Evolutionary conservation across 2,797 vertebrate species (phyloP).

Genomic region (Chlorospingus semifuscus): DNA sequence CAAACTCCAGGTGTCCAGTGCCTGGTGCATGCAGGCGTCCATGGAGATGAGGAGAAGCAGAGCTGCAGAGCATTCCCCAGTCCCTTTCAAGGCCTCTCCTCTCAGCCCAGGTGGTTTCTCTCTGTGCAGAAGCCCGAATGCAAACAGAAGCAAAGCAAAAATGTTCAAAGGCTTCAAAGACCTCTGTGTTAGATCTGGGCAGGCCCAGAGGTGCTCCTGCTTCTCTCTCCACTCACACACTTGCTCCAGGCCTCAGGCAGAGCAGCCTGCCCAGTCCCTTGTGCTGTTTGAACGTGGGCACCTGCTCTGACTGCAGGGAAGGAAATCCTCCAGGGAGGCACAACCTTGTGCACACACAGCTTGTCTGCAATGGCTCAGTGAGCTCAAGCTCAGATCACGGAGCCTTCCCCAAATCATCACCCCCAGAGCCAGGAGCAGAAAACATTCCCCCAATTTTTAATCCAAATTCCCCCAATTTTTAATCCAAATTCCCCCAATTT

Average conservation of each 20-base stretch:
- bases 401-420: background rate
- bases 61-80: background rate
- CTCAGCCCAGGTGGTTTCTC: background rate
- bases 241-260: background rate
- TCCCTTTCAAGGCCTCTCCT: background rate
- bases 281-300: accelerated
- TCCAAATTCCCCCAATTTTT: background rate
- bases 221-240: background rate
- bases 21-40: background rate
- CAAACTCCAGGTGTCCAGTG: accelerated
- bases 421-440: background rate
- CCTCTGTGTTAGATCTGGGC: accelerated
- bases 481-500: background rate
- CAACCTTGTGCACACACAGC: accelerated
- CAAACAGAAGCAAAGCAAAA: background rate
- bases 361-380: accelerated
- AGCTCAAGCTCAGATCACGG: background rate
- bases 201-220: background rate
- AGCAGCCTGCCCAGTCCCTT: background rate
- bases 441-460: background rate
- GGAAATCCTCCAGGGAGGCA: accelerated
- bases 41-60: background rate
- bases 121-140: background rate
- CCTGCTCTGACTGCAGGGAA: background rate
- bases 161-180: background rate